Base-by-base conservation (phyloP, 1,140 invertebrate species). In the Sarcophaga bullata region DNA sequence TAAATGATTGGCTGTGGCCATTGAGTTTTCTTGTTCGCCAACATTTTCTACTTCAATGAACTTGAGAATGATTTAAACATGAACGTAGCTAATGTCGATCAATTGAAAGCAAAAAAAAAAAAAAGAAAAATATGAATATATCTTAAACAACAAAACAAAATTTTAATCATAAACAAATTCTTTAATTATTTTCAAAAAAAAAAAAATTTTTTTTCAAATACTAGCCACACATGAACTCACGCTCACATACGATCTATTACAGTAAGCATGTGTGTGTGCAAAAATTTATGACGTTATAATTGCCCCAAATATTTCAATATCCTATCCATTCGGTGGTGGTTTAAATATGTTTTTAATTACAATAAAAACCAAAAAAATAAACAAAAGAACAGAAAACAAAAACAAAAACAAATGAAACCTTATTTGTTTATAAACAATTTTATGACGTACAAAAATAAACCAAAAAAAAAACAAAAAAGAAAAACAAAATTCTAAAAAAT, bases 201-300 rank as follows among this genome's bases (percentile, higher is more conserved):
- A 58, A 58, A 58, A 13, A 58, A n/a, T 15, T n/a, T 15, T 15
- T 37, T 37, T 37, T 37, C 1, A 37, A 37, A 37, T 37, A 37
- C 25, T 37, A 37, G 25, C 25, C 25, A 37, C 25, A 37, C 25
- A 37, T 37, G 25, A 37, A 37, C 25, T 37, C 25, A 37, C 25
- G 25, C 25, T 37, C 25, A 2, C 15, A 58, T 13, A 58, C 0
- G 7, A 58, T 15, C n/a, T 11, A 7, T 68, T 68, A 19, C n/a
- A 68, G 19, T 68, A 50, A 73, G 46, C 46, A 47, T 48, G n/a
- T 78, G 25, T 78, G 25, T 50, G 48, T 19, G 7, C 8, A 19
- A 50, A n/a, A 78, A 78, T 50, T 78, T 50, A 78, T 78, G 75
- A 78, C 75, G 75, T 78, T 78, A 52, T 78, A 78, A 52, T 52